Evolutionary conservation across 1,140 invertebrate genomes (phyloP), one percentile per base, ranked within the genome.

Genomic region (Episyrphus balteatus): DNA sequence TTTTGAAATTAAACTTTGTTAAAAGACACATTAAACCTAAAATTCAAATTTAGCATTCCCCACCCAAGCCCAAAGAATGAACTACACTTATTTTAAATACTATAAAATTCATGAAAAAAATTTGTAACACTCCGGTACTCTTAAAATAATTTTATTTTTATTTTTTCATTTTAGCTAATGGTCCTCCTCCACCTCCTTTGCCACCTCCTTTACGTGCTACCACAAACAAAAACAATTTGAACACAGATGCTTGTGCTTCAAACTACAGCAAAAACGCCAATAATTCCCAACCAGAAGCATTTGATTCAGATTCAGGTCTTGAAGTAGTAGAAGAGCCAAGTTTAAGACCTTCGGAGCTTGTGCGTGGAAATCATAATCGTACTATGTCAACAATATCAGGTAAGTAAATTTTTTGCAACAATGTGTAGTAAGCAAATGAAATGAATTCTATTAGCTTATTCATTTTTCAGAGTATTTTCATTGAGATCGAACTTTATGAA

Each of bases 141-240:
- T 6, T n/a, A 49, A 9, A 31, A 17, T 21, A 37, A 32, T 46
- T 26, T 14, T 48, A 33, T 7, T 6, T 40, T 38, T 47, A 13
- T 50, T 44, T 42, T 14, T 42, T 45, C 43, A 6, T n/a, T 7
- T n/a, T 19, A 66, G 63, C 50, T 0, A 62, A 55, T 49, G 65
- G 77, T 0, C 73, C 77, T 8, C 79, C 77, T 2, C 77, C 80
- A 1, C 78, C 81, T 0, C 80, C 81, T 0, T 76, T 81, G 30
- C 78, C 77, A 3, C 75, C 76, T 1, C 73, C 73, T 3, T 54
- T 74, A 26, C 62, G 69, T 52, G 66, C 70, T 50, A 58, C 70
- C 51, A 51, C 55, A 19, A 50, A 49, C 38, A 60, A 53, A 37
- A 60, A 56, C 48, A 60, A 32, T 15, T 44, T 44, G 32, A 42